Evolutionary conservation across 2,888 invertebrate genomes (phyloP), one percentile per base, ranked within the genome.

Genomic region (Pasiphila rectangulata): DNA sequence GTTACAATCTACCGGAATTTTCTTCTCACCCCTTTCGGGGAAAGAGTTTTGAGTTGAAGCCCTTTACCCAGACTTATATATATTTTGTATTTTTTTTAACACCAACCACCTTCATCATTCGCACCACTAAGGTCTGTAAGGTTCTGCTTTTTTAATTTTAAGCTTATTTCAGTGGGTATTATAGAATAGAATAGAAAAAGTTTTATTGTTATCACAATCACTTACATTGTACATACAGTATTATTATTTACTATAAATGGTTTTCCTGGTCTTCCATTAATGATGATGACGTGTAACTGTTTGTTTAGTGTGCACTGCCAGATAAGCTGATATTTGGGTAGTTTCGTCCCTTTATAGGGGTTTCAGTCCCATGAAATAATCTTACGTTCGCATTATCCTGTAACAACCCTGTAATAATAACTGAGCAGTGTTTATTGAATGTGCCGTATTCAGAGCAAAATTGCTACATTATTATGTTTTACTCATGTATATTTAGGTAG

Each of bases 241-340:
- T n/a, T n/a, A n/a, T n/a, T n/a, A n/a, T n/a, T n/a, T 23, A 4
- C 23, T 2, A 7, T 13, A 3, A 27, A 25, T 13, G 13, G 13
- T 13, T 3, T 12, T 13, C 12, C 13, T 27, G 27, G 27, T n/a
- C n/a, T n/a, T n/a, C 9, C 6, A 10, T 9, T 32, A 39, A 46
- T 57, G 50, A 45, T 45, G 46, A 46, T 46, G 44, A 30, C 4
- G 9, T 17, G 15, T 15, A n/a, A 9, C 17, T 32, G 32, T 32
- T 32, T 17, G 32, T 5, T 32, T 10, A 6, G 32, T 32, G 17
- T 19, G 32, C 17, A 32, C 9, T 17, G 5, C 9, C 19, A 32
- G 51, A 51, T 56, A 57, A 55, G 54, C 49, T 39, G 45, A 45
- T 54, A 52, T 39, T 57, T 49, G 32, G 47, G 51, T 53, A 50